Evolutionary conservation across 2,888 invertebrate genomes (phyloP).

Genomic region (Cyclophora punctaria): DNA sequence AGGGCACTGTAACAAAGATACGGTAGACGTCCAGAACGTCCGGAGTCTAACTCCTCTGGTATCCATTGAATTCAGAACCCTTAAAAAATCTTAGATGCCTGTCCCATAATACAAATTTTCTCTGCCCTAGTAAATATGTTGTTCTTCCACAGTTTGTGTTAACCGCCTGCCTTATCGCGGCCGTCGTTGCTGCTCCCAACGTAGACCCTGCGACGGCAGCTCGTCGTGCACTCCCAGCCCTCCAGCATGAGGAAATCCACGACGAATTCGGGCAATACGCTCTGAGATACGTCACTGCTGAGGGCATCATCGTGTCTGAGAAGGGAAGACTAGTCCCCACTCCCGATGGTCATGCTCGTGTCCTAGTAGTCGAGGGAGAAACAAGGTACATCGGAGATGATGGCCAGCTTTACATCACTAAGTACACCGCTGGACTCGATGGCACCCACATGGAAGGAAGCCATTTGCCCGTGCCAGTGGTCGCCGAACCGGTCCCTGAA

Average conservation of each 20-base stretch:
- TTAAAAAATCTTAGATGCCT: too few relatives aligned
- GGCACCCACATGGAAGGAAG: conserved; percentile 36
- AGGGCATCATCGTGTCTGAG: conserved; percentile 42
- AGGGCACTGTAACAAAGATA: too few relatives aligned
- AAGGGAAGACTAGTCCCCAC: conserved; percentile 41
- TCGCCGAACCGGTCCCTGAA: conserved; percentile 15
- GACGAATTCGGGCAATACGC: conserved; percentile 43
- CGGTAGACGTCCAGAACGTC: too few relatives aligned
- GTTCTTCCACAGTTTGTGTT: conserved; percentile 26
- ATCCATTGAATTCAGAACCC: too few relatives aligned
- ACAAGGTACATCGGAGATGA: conserved; percentile 42
- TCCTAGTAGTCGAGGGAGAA: conserved; percentile 43
- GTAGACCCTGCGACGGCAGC: conserved; percentile 15
- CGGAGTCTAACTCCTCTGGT: too few relatives aligned
- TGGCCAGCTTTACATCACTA: conserved; percentile 45
- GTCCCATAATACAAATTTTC: too few relatives aligned
- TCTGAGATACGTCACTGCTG: conserved; percentile 46
- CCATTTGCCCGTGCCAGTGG: conserved; percentile 32
- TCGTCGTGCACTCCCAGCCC: conserved; percentile 29
- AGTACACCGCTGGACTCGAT: conserved; percentile 42
- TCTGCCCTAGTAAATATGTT: too few relatives aligned
- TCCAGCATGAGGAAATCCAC: conserved; percentile 38
- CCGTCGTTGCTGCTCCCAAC: conserved; percentile 26
- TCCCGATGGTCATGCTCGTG: conserved; percentile 28
- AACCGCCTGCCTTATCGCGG: conserved; percentile 25